Conservation (phyloP, 2,888 invertebrate species). For the Mythimna lalbum region DNA sequence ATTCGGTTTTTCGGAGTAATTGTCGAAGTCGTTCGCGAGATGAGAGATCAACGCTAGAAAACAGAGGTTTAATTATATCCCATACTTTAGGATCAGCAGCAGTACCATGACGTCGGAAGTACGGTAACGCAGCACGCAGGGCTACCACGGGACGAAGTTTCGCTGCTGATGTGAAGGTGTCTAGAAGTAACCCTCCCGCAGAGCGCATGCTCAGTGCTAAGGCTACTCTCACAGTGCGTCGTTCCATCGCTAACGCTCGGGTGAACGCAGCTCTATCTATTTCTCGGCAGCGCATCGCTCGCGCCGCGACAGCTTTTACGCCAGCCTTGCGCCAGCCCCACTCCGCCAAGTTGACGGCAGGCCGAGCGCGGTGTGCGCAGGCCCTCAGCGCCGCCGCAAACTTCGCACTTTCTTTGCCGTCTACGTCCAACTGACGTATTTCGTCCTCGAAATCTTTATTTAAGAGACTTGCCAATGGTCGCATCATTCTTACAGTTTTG, state of each 20-base stretch:
- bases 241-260: constrained; percentile 68
- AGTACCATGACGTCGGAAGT: constrained; percentile 60
- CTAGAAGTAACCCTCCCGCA: constrained; percentile 3
- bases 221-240: constrained; percentile 70
- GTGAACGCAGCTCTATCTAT: constrained; percentile 56
- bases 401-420: constrained; percentile 41
- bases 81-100: constrained; percentile 68
- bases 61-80: constrained; percentile 70
- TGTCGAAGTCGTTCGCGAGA: constrained; percentile 42
- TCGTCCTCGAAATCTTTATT: constrained; percentile 36
- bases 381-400: constrained; percentile 70
- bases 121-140: constrained; percentile 69
- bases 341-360: constrained; percentile 66
- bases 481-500: not conserved
- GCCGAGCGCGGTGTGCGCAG: constrained; percentile 72
- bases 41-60: constrained; percentile 66
- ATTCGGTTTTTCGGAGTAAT: constrained; percentile 49
- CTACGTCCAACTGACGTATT: constrained; percentile 53
- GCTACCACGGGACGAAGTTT: constrained; percentile 57
- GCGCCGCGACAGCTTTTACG: constrained; percentile 76
- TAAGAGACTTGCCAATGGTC: constrained; percentile 26
- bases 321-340: constrained; percentile 74
- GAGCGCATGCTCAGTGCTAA: constrained; percentile 64
- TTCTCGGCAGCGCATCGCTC: constrained; percentile 66
- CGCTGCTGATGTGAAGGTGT: constrained; percentile 35